Base-by-base conservation (phyloP, 2,888 invertebrate genomes). In the Hirtodrosophila duncani region DNA sequence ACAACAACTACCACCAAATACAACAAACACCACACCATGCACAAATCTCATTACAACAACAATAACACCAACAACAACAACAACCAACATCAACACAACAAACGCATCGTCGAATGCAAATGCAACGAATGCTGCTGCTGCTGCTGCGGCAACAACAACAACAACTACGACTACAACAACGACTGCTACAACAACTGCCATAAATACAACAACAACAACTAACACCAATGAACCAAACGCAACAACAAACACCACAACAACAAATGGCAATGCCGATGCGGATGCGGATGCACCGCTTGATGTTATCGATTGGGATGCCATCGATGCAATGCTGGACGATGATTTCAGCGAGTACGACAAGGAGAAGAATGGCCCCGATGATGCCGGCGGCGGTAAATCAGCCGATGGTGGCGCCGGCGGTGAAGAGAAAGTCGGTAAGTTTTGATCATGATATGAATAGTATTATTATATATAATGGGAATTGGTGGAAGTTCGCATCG, bases 381-480 rank as follows among this genome's bases (percentile, higher is more conserved):
- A 67, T 1, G 20, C 63, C 1, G 51, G 52, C 34, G 84, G 75
- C 27, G 74, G 82, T 39, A 85, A 90, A 68, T 44, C 80, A 13
- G 52, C 37, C 9, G 67, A 81, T 10, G 71, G 51, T 8, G 59
- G 41, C 7, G 63, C 33, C 24, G 80, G 58, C 87, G 89, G 94
- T 6, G 95, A 95, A 81, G 95, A 96, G 85, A 95, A 95, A 91
- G 92, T 90, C 78, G 92, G 92, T 92, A 82, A 89, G 88, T 7
- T 6, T 7, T 3, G 3, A 24, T 24, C 3, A 24, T 6, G 4
- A 7, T 24, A 24, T 24, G 3, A 24, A n/a, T n/a, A n/a, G n/a
- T n/a, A n/a, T n/a, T n/a, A n/a, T n/a, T n/a, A n/a, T n/a, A n/a
- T n/a, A n/a, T n/a, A n/a, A n/a, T n/a, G n/a, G n/a, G n/a, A n/a